A percentile compares a stretch with the other conserved stretches of the same genome.
These are phyloP conservation scores for Centrocercus urophasianus DNA, from an alignment of 2,113 vertebrate species.

Conservation along the genomic window DNA sequence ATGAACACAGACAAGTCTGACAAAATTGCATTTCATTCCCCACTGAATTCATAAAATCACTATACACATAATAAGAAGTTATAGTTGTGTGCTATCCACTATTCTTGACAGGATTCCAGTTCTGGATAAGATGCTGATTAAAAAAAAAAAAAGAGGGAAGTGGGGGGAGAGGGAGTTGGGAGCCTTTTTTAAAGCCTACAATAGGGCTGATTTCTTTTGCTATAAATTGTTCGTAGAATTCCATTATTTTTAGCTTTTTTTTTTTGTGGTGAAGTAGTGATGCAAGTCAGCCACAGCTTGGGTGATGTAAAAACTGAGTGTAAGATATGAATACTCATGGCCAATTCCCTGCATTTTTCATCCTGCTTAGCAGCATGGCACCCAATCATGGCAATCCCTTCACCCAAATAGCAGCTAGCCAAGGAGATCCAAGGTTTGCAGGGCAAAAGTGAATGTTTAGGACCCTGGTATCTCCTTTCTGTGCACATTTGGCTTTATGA, in stretches of 20 bases:
- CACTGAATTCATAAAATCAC: conserved; percentile 84
- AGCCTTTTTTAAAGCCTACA: conserved; percentile 48
- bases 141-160: background rate
- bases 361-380: background rate
- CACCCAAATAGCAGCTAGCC: background rate
- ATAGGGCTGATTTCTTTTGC: conserved; percentile 58
- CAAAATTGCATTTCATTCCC: conserved; percentile 95
- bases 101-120: conserved; percentile 62
- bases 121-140: conserved; percentile 59
- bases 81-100: conserved; percentile 60
- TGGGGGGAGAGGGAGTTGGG: background rate
- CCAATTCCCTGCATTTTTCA: background rate
- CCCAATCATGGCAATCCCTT: background rate
- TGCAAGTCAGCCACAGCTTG: conserved; percentile 28
- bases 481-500: background rate
- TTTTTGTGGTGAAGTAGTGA: background rate
- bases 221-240: conserved; percentile 9
- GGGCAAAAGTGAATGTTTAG: background rate
- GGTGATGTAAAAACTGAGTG: background rate
- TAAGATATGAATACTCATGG: background rate
- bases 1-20: conserved; percentile 92
- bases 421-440: background rate
- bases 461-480: background rate
- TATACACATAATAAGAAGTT: conserved; percentile 71
- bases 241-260: conserved; percentile 26